Evolutionary conservation across 53 echinoderm and acorn worm species (phyloP), one percentile per base, ranked within the genome.

Genomic region (Crossaster papposus): DNA sequence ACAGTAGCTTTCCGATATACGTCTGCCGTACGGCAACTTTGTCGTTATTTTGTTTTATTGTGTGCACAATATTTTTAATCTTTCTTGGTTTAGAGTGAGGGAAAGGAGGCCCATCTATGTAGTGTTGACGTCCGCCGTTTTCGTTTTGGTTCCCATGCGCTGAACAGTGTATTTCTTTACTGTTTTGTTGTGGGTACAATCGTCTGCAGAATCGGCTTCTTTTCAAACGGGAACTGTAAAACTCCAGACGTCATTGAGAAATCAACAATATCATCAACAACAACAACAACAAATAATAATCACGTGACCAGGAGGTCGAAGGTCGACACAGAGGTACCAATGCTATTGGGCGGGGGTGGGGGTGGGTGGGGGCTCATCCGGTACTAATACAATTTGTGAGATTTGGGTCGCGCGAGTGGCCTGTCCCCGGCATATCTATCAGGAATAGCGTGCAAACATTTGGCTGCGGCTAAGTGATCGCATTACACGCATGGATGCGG

Each of bases 371-470:
- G 64, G 35, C 82, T 64, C 38, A 31, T 34, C 82, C 65, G 68
- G 82, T 82, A 81, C 90, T 90, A 90, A 90, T 90, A 64, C 62
- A 90, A 90, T 90, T 90, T 90, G 90, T 77, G 83, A 90, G 90
- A 90, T 90, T 90, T 90, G 77, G 90, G 90, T 82, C 90, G 90
- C 75, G 83, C 82, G 77, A 83, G 77, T 83, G 65, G 82, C 83
- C 75, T 94, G 91, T 83, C 73, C 82, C 79, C 77, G 72, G 89
- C 89, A 89, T 94, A 94, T 89, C 91, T 94, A 91, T 91, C 91
- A 91, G 91, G 81, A 77, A 91, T 94, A 77, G 94, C 94, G 94
- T 94, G 94, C 94, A 94, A 94, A 94, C 94, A 91, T 94, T 94
- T 44, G n/a, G 84, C 91, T 65, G 86, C 89, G 89, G 73, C 94